Base-by-base conservation (phyloP, 1,140 invertebrate species). In the Pemphigus obesinymphae region DNA sequence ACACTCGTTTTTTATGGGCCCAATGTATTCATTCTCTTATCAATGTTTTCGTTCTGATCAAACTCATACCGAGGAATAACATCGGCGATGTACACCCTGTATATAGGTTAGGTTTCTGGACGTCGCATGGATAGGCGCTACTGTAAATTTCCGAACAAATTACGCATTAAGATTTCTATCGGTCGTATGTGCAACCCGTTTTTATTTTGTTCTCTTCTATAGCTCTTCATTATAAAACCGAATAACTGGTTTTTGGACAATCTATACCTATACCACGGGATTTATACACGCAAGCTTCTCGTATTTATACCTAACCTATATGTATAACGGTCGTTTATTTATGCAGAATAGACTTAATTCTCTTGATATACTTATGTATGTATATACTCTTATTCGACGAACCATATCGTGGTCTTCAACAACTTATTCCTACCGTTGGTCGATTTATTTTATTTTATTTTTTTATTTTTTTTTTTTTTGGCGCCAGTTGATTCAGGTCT, bases 101-200 rank as follows among this genome's bases (percentile, higher is more conserved):
- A n/a, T n/a, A n/a, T n/a, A n/a, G n/a, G n/a, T n/a, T n/a, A n/a
- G n/a, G n/a, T 66, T 66, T 37, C 23, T 17, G 61, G 31, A 37
- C 61, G 61, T 37, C 61, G 31, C 31, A 31, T 7, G 26, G 58
- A 31, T 26, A 68, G 63, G 34, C 63, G 63, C 63, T 40, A 40
- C 63, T 37, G 63, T 72, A 29, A 15, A 48, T 72, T 72, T 48
- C 40, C 40, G 68, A 29, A 72, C 68, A 72, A 72, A 72, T 72
- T 72, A 72, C 68, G 40, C 68, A 5, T 72, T 29, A 17, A 72
- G 37, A 72, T 72, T 72, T 4, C 15, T 45, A 45, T 45, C 68
- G 66, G 66, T 68, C 37, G 37, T 4, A 6, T 26, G 40, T 10
- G 61, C 68, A 20, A 45, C 68, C 37, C 37, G 68, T 72, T 72